phyloP scores from a whole-genome alignment of 2,888 invertebrate genomes.

The Synergus itoensis region DNA sequence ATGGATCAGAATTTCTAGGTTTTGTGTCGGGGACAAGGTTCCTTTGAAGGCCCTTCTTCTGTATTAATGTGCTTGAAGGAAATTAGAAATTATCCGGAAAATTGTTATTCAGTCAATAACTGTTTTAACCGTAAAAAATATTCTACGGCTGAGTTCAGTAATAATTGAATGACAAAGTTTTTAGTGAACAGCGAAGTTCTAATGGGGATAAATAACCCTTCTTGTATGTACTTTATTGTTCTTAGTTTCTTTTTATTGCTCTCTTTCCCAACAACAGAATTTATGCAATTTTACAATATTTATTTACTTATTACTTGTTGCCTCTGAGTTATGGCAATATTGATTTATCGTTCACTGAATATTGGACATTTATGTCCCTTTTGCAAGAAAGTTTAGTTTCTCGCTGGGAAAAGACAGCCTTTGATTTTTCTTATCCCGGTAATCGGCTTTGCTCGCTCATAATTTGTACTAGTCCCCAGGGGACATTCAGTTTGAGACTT shows the following conservation, averaged over 20 bases:
- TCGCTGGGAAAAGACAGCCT: constrained; percentile 12
- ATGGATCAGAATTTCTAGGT: constrained; percentile 2
- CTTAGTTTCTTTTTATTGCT: not conserved
- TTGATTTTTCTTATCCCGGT: constrained; percentile 51
- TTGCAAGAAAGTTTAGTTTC: constrained; percentile 44
- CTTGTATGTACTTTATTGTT: not conserved
- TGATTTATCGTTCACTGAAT: constrained; percentile 42
- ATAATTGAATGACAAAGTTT: no score
- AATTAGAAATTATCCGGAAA: not conserved
- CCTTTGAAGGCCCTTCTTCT: not conserved
- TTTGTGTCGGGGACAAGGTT: not conserved
- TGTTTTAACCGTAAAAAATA: no score
- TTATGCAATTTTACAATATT: not conserved
- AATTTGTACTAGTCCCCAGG: constrained; percentile 56
- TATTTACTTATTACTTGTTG: not conserved
- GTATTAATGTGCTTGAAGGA: not conserved
- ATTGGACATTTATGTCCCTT: constrained; percentile 42
- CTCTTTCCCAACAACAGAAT: not conserved
- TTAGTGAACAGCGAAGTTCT: not conserved
- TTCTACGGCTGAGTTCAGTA: no score
- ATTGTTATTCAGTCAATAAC: no score
- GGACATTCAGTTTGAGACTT: constrained; percentile 55
- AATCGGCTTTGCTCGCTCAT: constrained; percentile 61
- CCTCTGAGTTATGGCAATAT: not conserved
- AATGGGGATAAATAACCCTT: constrained; percentile 1